Conservation (phyloP, 2,113 vertebrate genomes). For the Ailuropoda melanoleuca region DNA sequence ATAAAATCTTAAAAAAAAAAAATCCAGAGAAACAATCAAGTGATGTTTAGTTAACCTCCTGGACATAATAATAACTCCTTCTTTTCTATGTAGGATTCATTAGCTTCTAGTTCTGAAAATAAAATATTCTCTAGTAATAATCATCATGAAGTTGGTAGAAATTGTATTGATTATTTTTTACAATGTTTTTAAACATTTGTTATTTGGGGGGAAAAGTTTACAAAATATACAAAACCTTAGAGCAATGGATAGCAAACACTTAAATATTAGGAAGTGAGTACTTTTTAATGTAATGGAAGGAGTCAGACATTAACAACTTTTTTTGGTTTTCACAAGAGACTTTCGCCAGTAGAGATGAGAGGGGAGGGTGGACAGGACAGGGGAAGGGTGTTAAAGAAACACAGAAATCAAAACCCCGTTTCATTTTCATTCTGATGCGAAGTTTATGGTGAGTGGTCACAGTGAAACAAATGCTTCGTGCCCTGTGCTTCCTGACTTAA, state of each 20-base stretch:
- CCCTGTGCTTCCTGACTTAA: background rate
- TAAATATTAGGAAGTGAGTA: slow-evolving; percentile 89
- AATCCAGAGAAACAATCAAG: background rate
- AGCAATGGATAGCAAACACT: slow-evolving; percentile 89
- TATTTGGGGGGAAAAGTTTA: slow-evolving; percentile 80
- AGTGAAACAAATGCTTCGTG: background rate
- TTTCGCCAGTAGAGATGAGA: slow-evolving; percentile 11
- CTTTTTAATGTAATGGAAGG: slow-evolving; percentile 85
- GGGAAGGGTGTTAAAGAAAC: slow-evolving; percentile 29
- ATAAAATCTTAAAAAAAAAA: background rate
- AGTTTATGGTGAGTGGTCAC: background rate
- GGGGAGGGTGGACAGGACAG: background rate
- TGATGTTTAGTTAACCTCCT: background rate
- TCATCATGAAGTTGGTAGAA: background rate
- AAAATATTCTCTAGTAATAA: background rate
- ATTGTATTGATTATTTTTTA: slow-evolving; percentile 45
- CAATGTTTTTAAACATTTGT: slow-evolving; percentile 86
- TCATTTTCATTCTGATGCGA: slow-evolving; percentile 41
- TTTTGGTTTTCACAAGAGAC: slow-evolving; percentile 48
- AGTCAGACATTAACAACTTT: slow-evolving; percentile 80
- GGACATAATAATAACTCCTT: background rate
- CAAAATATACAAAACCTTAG: slow-evolving; percentile 91
- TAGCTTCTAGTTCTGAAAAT: background rate
- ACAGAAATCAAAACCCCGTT: slow-evolving; percentile 18
- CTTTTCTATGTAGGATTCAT: background rate